Evolutionary conservation across 2,797 vertebrate species (phyloP).

Genomic region (Cirrhinus molitorella): DNA sequence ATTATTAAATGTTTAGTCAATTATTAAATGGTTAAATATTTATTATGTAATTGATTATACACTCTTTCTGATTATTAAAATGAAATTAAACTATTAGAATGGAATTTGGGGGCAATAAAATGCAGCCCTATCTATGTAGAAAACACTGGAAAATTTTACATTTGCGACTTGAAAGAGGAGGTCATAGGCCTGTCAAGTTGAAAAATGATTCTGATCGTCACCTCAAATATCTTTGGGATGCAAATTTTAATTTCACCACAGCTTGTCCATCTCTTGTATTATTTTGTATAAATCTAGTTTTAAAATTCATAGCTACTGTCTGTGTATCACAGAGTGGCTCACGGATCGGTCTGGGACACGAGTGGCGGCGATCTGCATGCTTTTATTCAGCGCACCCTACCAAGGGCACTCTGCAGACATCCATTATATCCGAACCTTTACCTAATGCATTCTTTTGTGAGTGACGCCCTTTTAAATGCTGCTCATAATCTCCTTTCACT

Average conservation of each 20-base stretch:
- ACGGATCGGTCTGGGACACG: constrained; percentile 12
- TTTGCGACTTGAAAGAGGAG: neutral
- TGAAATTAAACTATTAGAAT: neutral
- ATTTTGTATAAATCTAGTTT: constrained; percentile 48
- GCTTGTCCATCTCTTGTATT: constrained; percentile 28
- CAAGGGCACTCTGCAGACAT: constrained; percentile 63
- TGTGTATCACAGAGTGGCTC: neutral
- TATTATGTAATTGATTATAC: neutral
- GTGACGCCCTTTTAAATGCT: constrained; percentile 67
- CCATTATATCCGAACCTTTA: constrained; percentile 57
- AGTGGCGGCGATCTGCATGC: constrained; percentile 38
- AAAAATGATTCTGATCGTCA: constrained; percentile 12
- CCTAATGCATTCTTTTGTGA: constrained; percentile 64
- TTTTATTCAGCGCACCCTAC: constrained; percentile 41
- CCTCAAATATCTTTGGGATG: neutral
- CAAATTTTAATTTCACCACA: neutral
- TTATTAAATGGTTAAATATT: neutral
- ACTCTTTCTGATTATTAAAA: neutral
- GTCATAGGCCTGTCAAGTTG: constrained; percentile 15
- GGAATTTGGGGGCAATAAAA: neutral
- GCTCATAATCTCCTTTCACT: constrained; percentile 65
- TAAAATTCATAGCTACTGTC: constrained; percentile 37
- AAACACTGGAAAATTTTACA: neutral
- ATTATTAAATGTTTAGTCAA: neutral
- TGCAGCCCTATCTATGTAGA: neutral